Percentiles rank a stretch among this genome's conserved stretches.
These are phyloP conservation scores for Dryobota labecula DNA, from an alignment of 2,888 invertebrate genomes.

Conservation along the genomic window DNA sequence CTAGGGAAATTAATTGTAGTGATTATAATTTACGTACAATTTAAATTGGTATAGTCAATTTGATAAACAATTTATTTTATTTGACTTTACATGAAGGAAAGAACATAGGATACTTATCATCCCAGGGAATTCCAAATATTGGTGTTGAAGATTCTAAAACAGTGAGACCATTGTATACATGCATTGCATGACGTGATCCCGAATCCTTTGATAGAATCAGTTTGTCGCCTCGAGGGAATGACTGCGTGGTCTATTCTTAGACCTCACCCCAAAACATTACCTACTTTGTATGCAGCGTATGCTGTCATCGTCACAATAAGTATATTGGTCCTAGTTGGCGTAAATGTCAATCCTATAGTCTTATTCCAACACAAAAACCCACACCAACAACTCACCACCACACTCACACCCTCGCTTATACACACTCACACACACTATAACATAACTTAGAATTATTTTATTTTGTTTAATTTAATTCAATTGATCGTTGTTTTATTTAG, in stretches of 20 bases:
- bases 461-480: too few relatives aligned
- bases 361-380: too few relatives aligned
- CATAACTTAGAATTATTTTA: too few relatives aligned
- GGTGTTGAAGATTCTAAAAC: not conserved
- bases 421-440: too few relatives aligned
- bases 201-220: conserved; percentile 17
- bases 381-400: too few relatives aligned
- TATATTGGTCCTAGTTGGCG: not conserved
- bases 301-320: not conserved
- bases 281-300: not conserved
- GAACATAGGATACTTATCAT: not conserved
- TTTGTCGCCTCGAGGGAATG: conserved; percentile 9
- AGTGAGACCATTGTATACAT: not conserved
- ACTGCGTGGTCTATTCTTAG: conserved; percentile 9
- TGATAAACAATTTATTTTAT: too few relatives aligned
- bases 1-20: too few relatives aligned
- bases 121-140: not conserved
- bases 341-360: not conserved
- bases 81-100: too few relatives aligned
- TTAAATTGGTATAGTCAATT: too few relatives aligned
- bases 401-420: too few relatives aligned
- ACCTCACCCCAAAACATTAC: conserved; percentile 9
- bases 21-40: too few relatives aligned
- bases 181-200: conserved; percentile 24
- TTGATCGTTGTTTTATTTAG: too few relatives aligned